These are phyloP conservation scores for Drosophila multiciliata DNA, from an alignment of 2,888 invertebrate genomes.

Conservation along the genomic window DNA sequence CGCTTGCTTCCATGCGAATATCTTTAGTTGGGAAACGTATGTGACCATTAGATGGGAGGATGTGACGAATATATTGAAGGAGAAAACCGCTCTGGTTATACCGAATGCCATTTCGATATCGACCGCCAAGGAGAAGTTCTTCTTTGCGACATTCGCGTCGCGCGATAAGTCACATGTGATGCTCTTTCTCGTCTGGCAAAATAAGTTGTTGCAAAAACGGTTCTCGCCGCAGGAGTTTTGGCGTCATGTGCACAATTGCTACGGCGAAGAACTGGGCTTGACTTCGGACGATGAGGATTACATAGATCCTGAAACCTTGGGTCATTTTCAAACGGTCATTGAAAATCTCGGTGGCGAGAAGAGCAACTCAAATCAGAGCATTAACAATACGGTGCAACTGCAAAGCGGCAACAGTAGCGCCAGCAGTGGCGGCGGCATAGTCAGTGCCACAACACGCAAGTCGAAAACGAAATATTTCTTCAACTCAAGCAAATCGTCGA, in stretches of 20 bases:
- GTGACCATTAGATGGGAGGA: constrained; percentile 95
- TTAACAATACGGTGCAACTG: constrained; percentile 38
- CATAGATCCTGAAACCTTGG: constrained; percentile 86
- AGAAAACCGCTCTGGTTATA: constrained; percentile 96
- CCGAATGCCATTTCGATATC: constrained; percentile 97
- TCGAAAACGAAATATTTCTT: constrained; percentile 77
- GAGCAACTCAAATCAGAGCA: constrained; percentile 49
- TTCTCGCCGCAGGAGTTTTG: constrained; percentile 93
- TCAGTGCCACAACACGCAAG: constrained; percentile 60
- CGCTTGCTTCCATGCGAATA: constrained; percentile 98
- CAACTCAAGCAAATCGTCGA: constrained; percentile 71
- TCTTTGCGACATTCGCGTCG: constrained; percentile 97
- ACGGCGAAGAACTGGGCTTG: constrained; percentile 96
- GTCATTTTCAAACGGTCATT: constrained; percentile 73
- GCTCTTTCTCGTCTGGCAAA: constrained; percentile 98
- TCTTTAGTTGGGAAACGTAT: constrained; percentile 98
- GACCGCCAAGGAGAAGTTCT: constrained; percentile 93
- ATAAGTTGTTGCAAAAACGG: constrained; percentile 95
- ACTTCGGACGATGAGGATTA: constrained; percentile 97
- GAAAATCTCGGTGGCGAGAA: constrained; percentile 73
- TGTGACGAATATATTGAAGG: constrained; percentile 96
- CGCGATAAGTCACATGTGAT: constrained; percentile 97
- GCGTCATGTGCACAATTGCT: constrained; percentile 96
- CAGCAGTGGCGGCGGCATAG: constrained; percentile 70
- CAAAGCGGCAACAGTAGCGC: constrained; percentile 75